Evolutionary conservation across 1,140 invertebrate species (phyloP), one percentile per base, ranked within the genome.

Genomic region (Listronotus oregonensis): DNA sequence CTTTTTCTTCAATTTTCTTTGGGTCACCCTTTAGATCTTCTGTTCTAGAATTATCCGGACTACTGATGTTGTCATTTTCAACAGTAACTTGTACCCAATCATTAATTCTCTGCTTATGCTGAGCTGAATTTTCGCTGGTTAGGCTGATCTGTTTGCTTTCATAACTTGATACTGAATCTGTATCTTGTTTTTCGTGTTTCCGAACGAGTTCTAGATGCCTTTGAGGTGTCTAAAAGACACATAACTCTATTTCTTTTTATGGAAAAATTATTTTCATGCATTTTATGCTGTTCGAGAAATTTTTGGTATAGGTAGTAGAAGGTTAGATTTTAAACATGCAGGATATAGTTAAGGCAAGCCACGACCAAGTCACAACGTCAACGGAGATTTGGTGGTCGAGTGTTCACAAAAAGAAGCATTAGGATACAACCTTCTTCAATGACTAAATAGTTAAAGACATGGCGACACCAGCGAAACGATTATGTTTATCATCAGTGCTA

Each of bases 61-160:
- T 66, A 43, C 67, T 66, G 11, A 54, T 27, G 46, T 60, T 60
- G 18, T 71, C 70, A 18, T 68, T 67, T 14, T 73, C 70, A 31
- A 75, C 47, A 31, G 70, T 78, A 21, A 67, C 71, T 51, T 74
- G 69, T 31, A 78, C 73, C 75, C 76, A 78, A 18, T 77, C 76
- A 6, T 64, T 70, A 7, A 78, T 71, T 39, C 76, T 64, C 49
- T 75, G 73, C 27, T 71, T 69, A 46, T 76, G 74, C 47, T 72
- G 73, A 14, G 64, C 56, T 0, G 73, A 72, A 47, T 70, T 71
- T 50, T 74, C 74, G 44, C 67, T 73, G 17, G 32, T 49, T 11
- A 72, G 14, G 7, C 67, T 65, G 15, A 66, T 72, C n/a, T 58
- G 60, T 32, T 69, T 71, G 37, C 57, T 51, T 34, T 71, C 70